Conservation (phyloP, 2,113 vertebrate genomes). For the Callipepla squamata region DNA sequence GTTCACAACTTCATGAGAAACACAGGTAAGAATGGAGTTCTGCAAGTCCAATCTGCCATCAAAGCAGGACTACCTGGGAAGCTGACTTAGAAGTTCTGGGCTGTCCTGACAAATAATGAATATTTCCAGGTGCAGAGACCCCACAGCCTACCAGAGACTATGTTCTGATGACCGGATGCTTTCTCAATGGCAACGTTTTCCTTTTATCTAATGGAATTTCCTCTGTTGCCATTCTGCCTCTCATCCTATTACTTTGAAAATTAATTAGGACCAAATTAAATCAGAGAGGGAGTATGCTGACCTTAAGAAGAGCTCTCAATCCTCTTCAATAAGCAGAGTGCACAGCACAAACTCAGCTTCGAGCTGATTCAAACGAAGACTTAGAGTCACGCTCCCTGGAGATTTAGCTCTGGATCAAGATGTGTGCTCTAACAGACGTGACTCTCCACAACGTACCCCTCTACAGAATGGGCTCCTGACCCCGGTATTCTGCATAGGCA, state of each 20-base stretch:
- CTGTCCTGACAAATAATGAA: not conserved
- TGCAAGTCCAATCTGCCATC: not conserved
- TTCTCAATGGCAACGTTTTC: not conserved
- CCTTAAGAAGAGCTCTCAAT: not conserved
- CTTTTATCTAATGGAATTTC: not conserved
- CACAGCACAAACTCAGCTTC: not conserved
- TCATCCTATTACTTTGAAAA: not conserved
- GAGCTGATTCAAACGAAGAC: not conserved
- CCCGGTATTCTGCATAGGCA: not conserved
- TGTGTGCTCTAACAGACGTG: no score
- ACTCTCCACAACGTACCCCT: not conserved
- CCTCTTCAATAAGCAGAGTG: not conserved
- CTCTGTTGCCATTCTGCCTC: not conserved
- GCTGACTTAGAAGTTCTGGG: not conserved
- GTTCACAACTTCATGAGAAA: not conserved
- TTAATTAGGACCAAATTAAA: slow-evolving; percentile 28
- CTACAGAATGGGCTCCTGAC: not conserved
- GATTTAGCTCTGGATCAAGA: not conserved
- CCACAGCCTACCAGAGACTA: not conserved
- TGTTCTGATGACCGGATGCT: not conserved
- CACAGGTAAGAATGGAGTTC: not conserved
- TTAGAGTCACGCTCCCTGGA: not conserved
- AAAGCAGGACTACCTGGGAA: not conserved
- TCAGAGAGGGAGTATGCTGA: not conserved
- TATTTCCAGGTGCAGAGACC: not conserved